Conservation (phyloP, 2,888 invertebrate species). For the Aleiodes leptofemur region DNA sequence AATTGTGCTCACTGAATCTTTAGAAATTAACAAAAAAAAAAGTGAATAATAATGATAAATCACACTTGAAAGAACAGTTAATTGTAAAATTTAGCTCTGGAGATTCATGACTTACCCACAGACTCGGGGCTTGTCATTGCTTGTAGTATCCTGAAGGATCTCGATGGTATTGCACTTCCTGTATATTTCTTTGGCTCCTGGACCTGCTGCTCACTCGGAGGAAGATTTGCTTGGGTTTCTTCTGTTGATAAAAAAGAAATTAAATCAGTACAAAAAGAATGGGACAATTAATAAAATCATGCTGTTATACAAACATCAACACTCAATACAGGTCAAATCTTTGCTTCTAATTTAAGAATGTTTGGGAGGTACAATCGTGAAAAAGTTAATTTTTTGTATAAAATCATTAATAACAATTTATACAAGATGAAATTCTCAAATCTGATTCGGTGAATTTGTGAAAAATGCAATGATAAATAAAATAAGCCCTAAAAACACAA, state of each 20-base stretch:
- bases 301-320: neutral
- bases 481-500: no score
- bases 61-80: neutral
- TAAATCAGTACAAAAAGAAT: neutral
- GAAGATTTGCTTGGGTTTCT: constrained; percentile 75
- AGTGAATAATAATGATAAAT: neutral
- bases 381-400: no score
- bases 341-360: no score
- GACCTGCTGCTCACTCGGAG: constrained; percentile 81
- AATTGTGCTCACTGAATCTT: no score
- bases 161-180: constrained; percentile 87
- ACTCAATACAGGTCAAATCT: neutral
- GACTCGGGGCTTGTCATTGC: constrained; percentile 85
- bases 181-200: constrained; percentile 84
- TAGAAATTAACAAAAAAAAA: neutral
- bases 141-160: constrained; percentile 87
- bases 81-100: neutral
- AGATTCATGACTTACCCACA: constrained; percentile 77
- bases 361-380: no score
- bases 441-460: no score
- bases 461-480: no score
- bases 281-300: neutral
- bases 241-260: constrained; percentile 47
- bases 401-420: no score
- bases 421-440: no score